Percentiles rank a stretch among this genome's conserved stretches.
These are phyloP conservation scores for Scaptomyza graminum DNA, from an alignment of 1,140 invertebrate species.

Conservation along the genomic window DNA sequence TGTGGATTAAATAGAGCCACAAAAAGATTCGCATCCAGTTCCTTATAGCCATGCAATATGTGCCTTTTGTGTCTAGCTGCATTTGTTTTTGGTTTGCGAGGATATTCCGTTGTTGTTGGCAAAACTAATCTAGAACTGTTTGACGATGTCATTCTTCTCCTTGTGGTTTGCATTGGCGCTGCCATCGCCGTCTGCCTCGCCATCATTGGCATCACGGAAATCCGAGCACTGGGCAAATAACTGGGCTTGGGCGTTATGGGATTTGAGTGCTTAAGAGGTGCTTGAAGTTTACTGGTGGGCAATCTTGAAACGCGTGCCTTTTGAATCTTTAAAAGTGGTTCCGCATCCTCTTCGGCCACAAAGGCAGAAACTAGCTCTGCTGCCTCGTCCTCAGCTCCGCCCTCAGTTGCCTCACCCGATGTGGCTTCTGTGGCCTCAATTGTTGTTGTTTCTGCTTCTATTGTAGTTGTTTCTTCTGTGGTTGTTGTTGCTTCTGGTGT, in stretches of 20 bases:
- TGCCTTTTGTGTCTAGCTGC: slow-evolving; percentile 63
- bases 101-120: slow-evolving; percentile 43
- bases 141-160: slow-evolving; percentile 51
- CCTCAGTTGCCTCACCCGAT: slow-evolving; percentile 34
- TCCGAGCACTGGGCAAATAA: slow-evolving; percentile 65
- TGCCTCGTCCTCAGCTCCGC: slow-evolving; percentile 55
- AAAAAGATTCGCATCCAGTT: slow-evolving; percentile 73
- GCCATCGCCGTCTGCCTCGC: slow-evolving; percentile 56
- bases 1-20: slow-evolving; percentile 67
- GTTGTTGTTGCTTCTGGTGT: slow-evolving; percentile 43
- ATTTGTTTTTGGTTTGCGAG: slow-evolving; percentile 38
- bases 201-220: slow-evolving; percentile 62
- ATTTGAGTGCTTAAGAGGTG: slow-evolving; percentile 68
- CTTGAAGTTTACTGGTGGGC: slow-evolving; percentile 72
- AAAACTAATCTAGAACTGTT: slow-evolving; percentile 23
- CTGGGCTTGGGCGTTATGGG: slow-evolving; percentile 68
- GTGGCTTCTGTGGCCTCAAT: slow-evolving; percentile 41
- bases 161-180: slow-evolving; percentile 8
- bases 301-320: slow-evolving; percentile 67
- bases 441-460: slow-evolving; percentile 49
- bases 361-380: slow-evolving; percentile 73
- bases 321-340: slow-evolving; percentile 71
- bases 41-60: slow-evolving; percentile 63
- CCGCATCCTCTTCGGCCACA: slow-evolving; percentile 71
- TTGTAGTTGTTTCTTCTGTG: slow-evolving; percentile 55